A percentile compares a stretch with the other conserved stretches of the same genome.
These are phyloP conservation scores for Phalacrocorax pelagicus DNA, from an alignment of 2,113 vertebrate species.

Conservation along the genomic window DNA sequence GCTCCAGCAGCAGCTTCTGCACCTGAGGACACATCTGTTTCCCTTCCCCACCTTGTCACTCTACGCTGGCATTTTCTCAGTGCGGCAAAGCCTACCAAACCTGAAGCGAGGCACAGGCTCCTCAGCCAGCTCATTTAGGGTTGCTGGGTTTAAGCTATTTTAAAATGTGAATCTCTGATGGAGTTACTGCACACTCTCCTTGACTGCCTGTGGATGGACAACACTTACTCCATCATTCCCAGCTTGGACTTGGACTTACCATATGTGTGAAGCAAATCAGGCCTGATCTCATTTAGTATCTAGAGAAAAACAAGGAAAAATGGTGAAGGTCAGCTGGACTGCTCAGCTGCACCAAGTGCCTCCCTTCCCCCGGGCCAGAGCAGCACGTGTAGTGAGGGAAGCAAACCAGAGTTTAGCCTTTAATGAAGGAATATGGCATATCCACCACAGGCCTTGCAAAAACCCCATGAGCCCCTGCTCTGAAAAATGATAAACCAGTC, in stretches of 20 bases:
- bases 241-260: slow-evolving; percentile 29
- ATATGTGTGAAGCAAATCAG: neutral
- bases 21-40: neutral
- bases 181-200: neutral
- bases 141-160: neutral
- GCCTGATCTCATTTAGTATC: neutral
- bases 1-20: neutral
- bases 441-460: neutral
- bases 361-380: neutral
- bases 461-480: accelerated
- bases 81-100: neutral
- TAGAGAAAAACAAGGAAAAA: slow-evolving; percentile 14
- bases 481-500: neutral
- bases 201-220: neutral
- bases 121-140: neutral
- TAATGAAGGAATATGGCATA: neutral
- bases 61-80: neutral
- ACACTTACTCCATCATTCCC: slow-evolving; percentile 31
- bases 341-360: neutral
- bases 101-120: neutral
- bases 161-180: neutral
- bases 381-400: neutral
- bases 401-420: neutral
- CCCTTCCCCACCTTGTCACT: neutral
- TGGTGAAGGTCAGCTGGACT: neutral